These are phyloP conservation scores for Porphyrio hochstetteri DNA, from an alignment of 2,113 vertebrate species.

Conservation along the genomic window DNA sequence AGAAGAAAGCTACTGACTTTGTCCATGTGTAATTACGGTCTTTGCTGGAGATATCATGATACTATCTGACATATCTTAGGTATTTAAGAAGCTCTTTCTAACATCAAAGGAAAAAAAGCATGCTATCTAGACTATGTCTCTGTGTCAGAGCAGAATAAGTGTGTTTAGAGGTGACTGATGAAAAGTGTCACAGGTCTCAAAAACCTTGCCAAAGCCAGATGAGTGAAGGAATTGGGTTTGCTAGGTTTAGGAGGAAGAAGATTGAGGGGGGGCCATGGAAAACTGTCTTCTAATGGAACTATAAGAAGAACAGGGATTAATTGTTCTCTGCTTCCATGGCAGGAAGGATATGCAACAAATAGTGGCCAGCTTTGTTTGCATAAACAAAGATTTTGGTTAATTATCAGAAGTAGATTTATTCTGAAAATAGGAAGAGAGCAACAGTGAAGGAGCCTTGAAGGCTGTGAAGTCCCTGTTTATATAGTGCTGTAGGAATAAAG, in stretches of 20 bases:
- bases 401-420: constrained; percentile 5
- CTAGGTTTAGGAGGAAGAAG: neutral
- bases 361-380: neutral
- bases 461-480: neutral
- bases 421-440: constrained; percentile 6
- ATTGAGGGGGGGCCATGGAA: neutral
- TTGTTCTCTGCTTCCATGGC: neutral
- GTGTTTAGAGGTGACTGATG: neutral
- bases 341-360: neutral
- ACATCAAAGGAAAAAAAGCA: neutral
- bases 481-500: neutral
- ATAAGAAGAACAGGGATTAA: neutral
- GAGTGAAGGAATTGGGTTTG: neutral
- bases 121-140: neutral
- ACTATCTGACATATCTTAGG: neutral
- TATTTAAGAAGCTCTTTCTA: neutral
- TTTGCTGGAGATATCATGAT: neutral
- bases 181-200: neutral
- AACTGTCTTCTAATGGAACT: neutral
- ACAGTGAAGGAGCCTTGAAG: neutral
- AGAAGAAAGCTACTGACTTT: neutral
- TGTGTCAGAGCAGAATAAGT: neutral
- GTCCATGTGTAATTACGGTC: neutral
- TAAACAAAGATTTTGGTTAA: constrained; percentile 19
- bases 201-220: neutral